Evolutionary conservation across 2,888 invertebrate genomes (phyloP).

Genomic region (Sminthurides aquaticus): DNA sequence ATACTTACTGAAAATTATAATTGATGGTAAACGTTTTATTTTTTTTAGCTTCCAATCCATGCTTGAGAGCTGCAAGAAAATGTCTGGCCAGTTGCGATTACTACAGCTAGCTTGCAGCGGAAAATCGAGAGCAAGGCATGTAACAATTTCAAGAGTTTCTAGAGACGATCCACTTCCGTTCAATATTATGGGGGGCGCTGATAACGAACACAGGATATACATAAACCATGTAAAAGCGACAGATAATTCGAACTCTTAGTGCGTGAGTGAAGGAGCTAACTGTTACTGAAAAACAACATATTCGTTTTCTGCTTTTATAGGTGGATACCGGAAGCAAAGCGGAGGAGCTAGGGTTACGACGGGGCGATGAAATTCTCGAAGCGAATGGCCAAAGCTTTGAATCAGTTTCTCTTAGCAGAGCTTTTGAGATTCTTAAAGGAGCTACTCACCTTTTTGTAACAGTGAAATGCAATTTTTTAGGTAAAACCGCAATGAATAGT

Average conservation of each 20-base stretch:
- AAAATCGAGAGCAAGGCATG: slow-evolving; percentile 84
- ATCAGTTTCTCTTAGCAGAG: slow-evolving; percentile 82
- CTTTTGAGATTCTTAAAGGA: slow-evolving; percentile 83
- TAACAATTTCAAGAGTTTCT: slow-evolving; percentile 83
- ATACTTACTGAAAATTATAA: not conserved
- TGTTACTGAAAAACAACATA: too few species aligned
- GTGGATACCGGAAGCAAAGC: slow-evolving; percentile 90
- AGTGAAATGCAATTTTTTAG: slow-evolving; percentile 91
- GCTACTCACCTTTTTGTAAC: slow-evolving; percentile 94
- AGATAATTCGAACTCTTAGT: too few species aligned
- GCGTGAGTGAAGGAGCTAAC: too few species aligned
- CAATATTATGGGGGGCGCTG: slow-evolving; percentile 86
- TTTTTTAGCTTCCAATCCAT: slow-evolving; percentile 46
- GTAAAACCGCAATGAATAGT: slow-evolving; percentile 46
- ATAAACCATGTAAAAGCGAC: slow-evolving; percentile 67
- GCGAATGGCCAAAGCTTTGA: slow-evolving; percentile 96
- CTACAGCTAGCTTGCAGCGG: slow-evolving; percentile 95
- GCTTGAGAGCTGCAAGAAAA: slow-evolving; percentile 38
- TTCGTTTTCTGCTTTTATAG: slow-evolving; percentile 41
- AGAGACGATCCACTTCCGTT: slow-evolving; percentile 87
- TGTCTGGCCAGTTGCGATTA: slow-evolving; percentile 52
- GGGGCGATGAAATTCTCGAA: slow-evolving; percentile 95
- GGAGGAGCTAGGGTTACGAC: slow-evolving; percentile 88
- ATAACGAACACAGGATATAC: slow-evolving; percentile 86
- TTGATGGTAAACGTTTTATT: slow-evolving; percentile 89